Evolutionary conservation across 2,888 invertebrate genomes (phyloP).

Genomic region (Pherbina coryleti): DNA sequence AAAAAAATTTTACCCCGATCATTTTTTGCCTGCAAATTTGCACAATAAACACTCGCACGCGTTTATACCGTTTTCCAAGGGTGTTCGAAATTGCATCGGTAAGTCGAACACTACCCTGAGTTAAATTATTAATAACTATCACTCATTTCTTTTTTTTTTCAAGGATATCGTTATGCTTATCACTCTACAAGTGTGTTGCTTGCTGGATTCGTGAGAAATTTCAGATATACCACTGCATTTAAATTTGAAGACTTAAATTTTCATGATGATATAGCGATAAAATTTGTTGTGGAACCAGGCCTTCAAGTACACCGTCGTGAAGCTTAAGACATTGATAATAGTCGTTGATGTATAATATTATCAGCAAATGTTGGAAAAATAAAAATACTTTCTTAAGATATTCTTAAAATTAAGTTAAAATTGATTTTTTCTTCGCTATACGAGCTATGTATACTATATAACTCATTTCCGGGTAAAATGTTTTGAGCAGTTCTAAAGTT

Average conservation of each 20-base stretch:
- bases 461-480: too few relatives aligned
- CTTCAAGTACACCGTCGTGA: slow-evolving; percentile 44
- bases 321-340: not conserved
- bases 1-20: slow-evolving; percentile 51
- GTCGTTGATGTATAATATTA: too few relatives aligned
- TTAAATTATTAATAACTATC: not conserved
- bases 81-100: slow-evolving; percentile 56
- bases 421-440: too few relatives aligned
- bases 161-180: slow-evolving; percentile 54
- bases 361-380: too few relatives aligned
- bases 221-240: slow-evolving; percentile 42
- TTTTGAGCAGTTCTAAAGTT: too few relatives aligned
- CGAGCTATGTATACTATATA: too few relatives aligned
- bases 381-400: too few relatives aligned
- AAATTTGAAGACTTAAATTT: slow-evolving; percentile 47
- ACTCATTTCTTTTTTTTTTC: slow-evolving; percentile 6
- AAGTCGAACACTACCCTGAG: slow-evolving; percentile 17
- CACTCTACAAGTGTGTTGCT: slow-evolving; percentile 46
- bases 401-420: too few relatives aligned
- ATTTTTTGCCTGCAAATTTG: slow-evolving; percentile 52
- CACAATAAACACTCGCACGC: slow-evolving; percentile 51
- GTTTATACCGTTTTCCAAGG: slow-evolving; percentile 58
- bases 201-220: slow-evolving; percentile 47
- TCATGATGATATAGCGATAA: slow-evolving; percentile 35
- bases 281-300: slow-evolving; percentile 41